Conservation (phyloP, 2,797 vertebrate genomes). For the Vultur gryphus region DNA sequence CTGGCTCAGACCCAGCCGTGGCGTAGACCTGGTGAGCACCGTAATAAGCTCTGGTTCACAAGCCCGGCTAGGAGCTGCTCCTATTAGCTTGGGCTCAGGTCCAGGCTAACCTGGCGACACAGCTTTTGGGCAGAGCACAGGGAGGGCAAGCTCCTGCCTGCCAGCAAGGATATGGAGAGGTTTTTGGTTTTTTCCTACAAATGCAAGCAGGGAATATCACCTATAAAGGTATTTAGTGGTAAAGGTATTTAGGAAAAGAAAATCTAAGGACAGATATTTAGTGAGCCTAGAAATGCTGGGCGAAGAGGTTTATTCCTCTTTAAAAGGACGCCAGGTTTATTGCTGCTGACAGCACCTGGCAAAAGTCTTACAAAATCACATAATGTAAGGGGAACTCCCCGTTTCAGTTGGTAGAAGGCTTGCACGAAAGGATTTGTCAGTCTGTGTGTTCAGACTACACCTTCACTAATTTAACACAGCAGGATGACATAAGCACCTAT, state of each 20-base stretch:
- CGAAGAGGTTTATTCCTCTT: not conserved
- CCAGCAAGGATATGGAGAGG: not conserved
- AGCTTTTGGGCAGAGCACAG: not conserved
- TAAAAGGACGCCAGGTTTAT: not conserved
- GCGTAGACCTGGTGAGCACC: accelerated
- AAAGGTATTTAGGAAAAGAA: not conserved
- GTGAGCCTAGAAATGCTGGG: not conserved
- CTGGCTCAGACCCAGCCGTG: not conserved
- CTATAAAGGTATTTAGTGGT: not conserved
- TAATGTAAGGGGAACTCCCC: not conserved
- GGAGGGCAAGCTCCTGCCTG: not conserved
- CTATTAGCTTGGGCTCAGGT: not conserved
- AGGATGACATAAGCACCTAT: not conserved
- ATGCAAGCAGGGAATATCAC: not conserved
- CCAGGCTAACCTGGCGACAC: not conserved
- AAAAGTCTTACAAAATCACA: not conserved
- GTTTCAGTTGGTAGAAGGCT: not conserved
- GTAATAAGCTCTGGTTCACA: not conserved
- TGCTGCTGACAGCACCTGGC: slow-evolving; percentile 14
- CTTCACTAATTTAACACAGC: not conserved
- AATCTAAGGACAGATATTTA: not conserved
- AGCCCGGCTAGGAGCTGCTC: not conserved
- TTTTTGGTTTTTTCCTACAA: not conserved
- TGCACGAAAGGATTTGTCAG: not conserved
- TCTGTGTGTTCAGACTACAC: not conserved